Conservation (phyloP, 2,113 vertebrate genomes). For the Carassius auratus region DNA sequence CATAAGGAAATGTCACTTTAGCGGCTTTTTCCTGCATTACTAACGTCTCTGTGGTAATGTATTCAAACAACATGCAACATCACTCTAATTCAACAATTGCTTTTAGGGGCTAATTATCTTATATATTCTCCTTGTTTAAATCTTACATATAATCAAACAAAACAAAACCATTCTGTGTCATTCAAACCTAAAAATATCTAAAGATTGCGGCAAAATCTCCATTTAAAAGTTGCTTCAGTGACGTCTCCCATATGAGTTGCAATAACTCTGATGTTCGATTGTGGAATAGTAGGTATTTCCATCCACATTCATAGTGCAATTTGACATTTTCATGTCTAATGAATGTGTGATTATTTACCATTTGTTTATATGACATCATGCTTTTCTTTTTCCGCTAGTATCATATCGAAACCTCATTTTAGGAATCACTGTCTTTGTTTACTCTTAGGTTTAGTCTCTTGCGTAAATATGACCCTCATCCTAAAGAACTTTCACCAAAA, state of each 20-base stretch:
- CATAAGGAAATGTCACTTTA: constrained; percentile 5
- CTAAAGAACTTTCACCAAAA: constrained; percentile 47
- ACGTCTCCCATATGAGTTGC: constrained; percentile 12
- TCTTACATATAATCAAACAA: no score
- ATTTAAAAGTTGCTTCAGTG: background rate
- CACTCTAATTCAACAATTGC: no score
- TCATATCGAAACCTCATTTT: background rate
- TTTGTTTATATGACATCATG: constrained; percentile 42
- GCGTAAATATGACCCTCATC: constrained; percentile 17
- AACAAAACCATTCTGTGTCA: background rate
- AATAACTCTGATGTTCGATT: constrained; percentile 39
- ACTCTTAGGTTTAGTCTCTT: no score
- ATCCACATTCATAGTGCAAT: constrained; percentile 43
- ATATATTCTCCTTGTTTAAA: no score
- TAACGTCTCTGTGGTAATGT: no score
- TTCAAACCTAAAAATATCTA: no score
- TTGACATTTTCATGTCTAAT: constrained; percentile 13
- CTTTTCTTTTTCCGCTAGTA: background rate
- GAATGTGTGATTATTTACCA: constrained; percentile 51
- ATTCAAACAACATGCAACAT: background rate
- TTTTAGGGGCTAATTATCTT: no score
- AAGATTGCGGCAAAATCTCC: no score
- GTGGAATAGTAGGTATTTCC: constrained; percentile 42
- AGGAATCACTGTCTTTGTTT: no score
- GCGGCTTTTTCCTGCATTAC: background rate